Evolutionary conservation across 2,888 invertebrate genomes (phyloP).

Genomic region (Dorcus hopei): DNA sequence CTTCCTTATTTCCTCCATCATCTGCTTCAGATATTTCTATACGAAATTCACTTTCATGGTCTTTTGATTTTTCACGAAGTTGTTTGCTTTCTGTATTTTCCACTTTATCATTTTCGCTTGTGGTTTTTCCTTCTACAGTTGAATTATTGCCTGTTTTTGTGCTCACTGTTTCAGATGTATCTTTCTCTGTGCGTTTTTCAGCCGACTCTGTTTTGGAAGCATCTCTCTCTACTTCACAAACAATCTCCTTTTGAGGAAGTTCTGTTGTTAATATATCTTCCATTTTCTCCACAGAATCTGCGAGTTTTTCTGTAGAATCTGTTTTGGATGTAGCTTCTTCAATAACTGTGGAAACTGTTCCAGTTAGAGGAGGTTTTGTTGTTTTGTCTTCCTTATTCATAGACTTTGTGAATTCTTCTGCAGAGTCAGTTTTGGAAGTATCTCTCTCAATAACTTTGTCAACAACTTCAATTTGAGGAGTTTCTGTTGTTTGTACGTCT

Average conservation of each 20-base stretch:
- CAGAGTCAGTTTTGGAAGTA: too few relatives aligned
- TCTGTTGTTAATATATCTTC: too few relatives aligned
- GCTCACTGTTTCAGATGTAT: too few relatives aligned
- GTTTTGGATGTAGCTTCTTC: neutral
- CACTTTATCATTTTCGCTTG: slow-evolving; percentile 30
- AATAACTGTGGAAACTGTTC: too few relatives aligned
- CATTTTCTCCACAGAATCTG: slow-evolving; percentile 9
- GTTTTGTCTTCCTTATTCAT: too few relatives aligned
- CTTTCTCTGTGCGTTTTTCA: too few relatives aligned
- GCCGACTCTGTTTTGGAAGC: neutral
- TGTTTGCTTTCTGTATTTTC: slow-evolving; percentile 15
- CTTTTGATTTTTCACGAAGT: slow-evolving; percentile 7
- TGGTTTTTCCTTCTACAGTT: neutral
- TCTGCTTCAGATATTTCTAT: slow-evolving; percentile 5
- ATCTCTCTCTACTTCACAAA: slow-evolving; percentile 5
- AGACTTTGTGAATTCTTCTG: too few relatives aligned
- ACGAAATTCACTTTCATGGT: slow-evolving; percentile 17
- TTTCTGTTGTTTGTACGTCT: too few relatives aligned
- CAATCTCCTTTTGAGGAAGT: slow-evolving; percentile 34
- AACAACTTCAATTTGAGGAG: too few relatives aligned
- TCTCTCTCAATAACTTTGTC: too few relatives aligned
- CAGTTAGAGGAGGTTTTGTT: too few relatives aligned
- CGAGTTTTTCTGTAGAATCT: neutral
- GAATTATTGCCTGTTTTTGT: too few relatives aligned
- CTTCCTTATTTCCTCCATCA: slow-evolving; percentile 28